Conservation (phyloP, 2,113 vertebrate species). For the Anhinga anhinga region DNA sequence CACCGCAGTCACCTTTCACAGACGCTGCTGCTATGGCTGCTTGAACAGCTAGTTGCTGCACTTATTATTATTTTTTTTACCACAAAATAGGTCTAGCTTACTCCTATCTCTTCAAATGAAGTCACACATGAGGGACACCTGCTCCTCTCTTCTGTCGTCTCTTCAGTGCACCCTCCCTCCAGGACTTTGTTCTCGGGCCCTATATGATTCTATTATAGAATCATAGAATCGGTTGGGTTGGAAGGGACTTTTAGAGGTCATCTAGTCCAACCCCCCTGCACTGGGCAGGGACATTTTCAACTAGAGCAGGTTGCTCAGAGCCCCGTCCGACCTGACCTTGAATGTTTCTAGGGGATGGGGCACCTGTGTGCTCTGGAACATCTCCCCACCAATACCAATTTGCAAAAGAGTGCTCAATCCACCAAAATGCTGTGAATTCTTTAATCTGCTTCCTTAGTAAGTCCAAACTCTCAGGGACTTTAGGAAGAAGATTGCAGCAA, state of each 20-base stretch:
- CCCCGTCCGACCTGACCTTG: neutral
- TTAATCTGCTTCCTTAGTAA: neutral
- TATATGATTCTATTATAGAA: too few relatives aligned
- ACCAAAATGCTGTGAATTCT: neutral
- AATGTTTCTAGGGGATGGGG: neutral
- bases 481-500: neutral
- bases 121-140: neutral
- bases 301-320: neutral
- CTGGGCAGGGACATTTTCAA: neutral
- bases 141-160: neutral
- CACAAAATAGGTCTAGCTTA: neutral
- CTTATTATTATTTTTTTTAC: neutral
- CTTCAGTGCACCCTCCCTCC: neutral
- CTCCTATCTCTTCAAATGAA: neutral
- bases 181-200: neutral
- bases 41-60: neutral
- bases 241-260: neutral
- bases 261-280: neutral
- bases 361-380: neutral
- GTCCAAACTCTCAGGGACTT: neutral
- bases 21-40: neutral
- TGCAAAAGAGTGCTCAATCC: neutral
- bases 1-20: rapidly evolving
- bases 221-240: neutral
- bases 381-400: neutral